Evolutionary conservation across 2,888 invertebrate genomes (phyloP).

Genomic region (Magallana nippona): DNA sequence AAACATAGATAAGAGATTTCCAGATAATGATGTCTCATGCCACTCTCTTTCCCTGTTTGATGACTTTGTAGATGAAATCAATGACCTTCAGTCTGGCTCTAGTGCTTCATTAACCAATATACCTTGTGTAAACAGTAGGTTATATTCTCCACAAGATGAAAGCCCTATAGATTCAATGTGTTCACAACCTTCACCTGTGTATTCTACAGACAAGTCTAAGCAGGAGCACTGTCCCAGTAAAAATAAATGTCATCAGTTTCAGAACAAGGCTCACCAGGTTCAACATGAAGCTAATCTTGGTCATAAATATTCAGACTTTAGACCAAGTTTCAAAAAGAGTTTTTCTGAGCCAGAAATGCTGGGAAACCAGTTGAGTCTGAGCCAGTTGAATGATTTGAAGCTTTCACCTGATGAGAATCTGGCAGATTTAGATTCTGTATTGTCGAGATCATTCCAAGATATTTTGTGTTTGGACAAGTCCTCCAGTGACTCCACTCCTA

Average conservation of each 20-base stretch:
- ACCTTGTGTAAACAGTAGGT: background rate
- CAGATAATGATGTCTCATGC: background rate
- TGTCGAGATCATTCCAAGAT: conserved; percentile 42
- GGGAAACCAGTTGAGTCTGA: conserved; percentile 35
- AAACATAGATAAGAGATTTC: background rate
- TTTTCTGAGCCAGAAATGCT: conserved; percentile 46
- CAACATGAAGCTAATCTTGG: background rate
- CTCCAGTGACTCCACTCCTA: conserved; percentile 47
- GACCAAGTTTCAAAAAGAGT: conserved; percentile 40
- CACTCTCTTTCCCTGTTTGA: background rate
- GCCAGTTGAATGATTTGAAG: conserved; percentile 28
- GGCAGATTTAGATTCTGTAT: conserved; percentile 32
- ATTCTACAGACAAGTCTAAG: no score
- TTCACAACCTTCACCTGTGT: no score
- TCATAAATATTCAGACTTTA: background rate
- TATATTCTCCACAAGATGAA: no score
- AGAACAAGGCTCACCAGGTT: no score
- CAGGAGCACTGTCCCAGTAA: no score
- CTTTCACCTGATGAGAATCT: conserved; percentile 37
- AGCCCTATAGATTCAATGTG: no score
- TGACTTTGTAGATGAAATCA: conserved; percentile 11
- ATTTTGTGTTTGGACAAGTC: conserved; percentile 30
- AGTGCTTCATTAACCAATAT: background rate
- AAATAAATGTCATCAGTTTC: no score
- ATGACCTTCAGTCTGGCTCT: background rate